phyloP scores from a whole-genome alignment of 2,888 invertebrate species.

The Apodemia mormo region DNA sequence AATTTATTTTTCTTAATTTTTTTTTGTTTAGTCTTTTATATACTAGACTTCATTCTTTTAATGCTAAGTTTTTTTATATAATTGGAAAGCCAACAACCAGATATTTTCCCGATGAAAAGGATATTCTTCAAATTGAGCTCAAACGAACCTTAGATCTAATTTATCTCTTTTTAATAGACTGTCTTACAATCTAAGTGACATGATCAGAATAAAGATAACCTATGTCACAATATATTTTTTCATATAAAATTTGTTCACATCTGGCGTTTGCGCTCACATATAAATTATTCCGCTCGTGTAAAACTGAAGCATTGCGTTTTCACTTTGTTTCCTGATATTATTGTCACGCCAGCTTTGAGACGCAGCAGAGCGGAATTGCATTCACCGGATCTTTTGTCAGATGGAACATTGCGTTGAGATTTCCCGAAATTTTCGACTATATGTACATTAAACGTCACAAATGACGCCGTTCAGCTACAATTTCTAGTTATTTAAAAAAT shows the following conservation, averaged over 20 bases:
- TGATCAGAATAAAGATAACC: no score
- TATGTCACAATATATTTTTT: not conserved
- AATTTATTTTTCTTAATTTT: no score
- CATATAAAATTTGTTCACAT: constrained; percentile 5
- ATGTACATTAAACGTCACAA: constrained; percentile 7
- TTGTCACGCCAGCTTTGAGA: constrained; percentile 33
- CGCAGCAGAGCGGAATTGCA: constrained; percentile 32
- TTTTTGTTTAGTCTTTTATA: no score
- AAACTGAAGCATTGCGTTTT: constrained; percentile 21
- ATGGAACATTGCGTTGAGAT: constrained; percentile 23
- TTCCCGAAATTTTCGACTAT: constrained; percentile 27
- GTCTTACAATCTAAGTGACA: no score
- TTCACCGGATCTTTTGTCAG: constrained; percentile 28
- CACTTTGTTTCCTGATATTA: constrained; percentile 28
- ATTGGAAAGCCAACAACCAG: no score
- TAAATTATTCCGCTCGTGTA: constrained; percentile 14
- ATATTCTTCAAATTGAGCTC: no score
- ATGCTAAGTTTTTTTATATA: no score
- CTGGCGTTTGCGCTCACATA: constrained; percentile 2
- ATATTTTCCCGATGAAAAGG: no score
- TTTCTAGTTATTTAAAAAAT: no score
- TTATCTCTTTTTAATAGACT: no score
- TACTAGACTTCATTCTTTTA: no score
- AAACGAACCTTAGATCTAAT: no score
- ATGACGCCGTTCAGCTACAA: not conserved